phyloP scores from a whole-genome alignment of 35 echinoderm and acorn worm species.

The Heliocidaris erythrogramma region DNA sequence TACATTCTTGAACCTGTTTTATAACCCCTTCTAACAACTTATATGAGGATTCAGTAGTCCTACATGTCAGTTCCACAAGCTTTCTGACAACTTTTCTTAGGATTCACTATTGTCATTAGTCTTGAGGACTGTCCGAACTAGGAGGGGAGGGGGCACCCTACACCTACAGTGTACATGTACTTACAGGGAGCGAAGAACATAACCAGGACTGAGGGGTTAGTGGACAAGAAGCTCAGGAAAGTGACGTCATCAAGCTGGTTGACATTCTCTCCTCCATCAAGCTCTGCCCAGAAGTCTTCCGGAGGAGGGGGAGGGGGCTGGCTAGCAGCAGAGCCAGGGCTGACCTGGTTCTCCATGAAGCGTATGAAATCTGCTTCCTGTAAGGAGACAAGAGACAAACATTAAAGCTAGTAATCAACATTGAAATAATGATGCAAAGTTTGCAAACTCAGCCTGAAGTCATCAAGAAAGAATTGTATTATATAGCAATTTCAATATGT shows the following conservation, averaged over 20 bases:
- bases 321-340: slow-evolving; percentile 58
- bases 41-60: no score
- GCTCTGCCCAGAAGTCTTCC: slow-evolving; percentile 73
- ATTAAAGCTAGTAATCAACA: background rate
- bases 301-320: slow-evolving; percentile 59
- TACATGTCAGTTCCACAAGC: no score
- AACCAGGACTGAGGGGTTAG: slow-evolving; percentile 70
- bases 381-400: background rate
- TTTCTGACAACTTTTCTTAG: background rate
- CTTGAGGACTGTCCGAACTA: no score
- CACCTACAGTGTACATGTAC: slow-evolving; percentile 11
- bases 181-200: slow-evolving; percentile 99
- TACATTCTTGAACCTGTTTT: no score
- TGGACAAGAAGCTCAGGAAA: slow-evolving; percentile 65
- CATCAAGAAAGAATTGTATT: no score
- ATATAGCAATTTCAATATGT: no score
- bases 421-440: background rate
- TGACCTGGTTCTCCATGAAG: slow-evolving; percentile 77
- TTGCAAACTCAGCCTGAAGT: no score
- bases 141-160: no score
- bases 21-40: no score
- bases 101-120: no score
- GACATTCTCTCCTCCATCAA: slow-evolving; percentile 97
- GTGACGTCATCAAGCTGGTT: slow-evolving; percentile 56
- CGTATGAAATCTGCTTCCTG: slow-evolving; percentile 79